Conservation (phyloP, 2,888 invertebrate genomes). For the Aethes cnicana region DNA sequence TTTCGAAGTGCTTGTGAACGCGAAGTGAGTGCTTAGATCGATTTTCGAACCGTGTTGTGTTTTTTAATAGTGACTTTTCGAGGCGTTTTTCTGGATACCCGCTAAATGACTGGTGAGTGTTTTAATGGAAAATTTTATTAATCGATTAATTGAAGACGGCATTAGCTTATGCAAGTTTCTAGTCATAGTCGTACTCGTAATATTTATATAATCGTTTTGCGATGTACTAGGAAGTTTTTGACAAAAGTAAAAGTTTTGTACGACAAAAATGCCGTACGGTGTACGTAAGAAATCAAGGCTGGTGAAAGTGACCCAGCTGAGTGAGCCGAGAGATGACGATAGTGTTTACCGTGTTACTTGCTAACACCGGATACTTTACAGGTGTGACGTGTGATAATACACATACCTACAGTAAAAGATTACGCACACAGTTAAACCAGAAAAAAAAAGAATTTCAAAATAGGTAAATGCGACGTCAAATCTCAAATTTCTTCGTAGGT, state of each 20-base stretch:
- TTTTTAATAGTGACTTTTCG: constrained; percentile 11
- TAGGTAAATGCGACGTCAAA: too few relatives aligned
- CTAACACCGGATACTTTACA: constrained; percentile 21
- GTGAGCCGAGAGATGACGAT: constrained; percentile 46
- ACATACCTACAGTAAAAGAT: too few relatives aligned
- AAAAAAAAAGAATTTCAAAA: too few relatives aligned
- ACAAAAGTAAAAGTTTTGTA: constrained; percentile 76
- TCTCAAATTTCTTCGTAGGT: too few relatives aligned
- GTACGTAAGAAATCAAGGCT: constrained; percentile 78
- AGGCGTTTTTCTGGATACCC: constrained; percentile 27
- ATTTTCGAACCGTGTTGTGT: constrained; percentile 14
- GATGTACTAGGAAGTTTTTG: constrained; percentile 37
- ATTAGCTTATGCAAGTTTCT: constrained; percentile 47
- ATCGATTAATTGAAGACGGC: constrained; percentile 23
- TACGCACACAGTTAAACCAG: too few relatives aligned
- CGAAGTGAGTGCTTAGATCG: too few relatives aligned
- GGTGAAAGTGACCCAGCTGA: constrained; percentile 76
- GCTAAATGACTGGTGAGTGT: constrained; percentile 25
- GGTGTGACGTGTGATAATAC: background rate
- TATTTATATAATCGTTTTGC: constrained; percentile 47
- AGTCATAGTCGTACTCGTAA: constrained; percentile 41
- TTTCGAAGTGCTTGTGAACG: constrained; percentile 47
- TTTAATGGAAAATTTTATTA: constrained; percentile 8
- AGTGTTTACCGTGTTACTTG: constrained; percentile 30
- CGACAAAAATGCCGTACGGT: constrained; percentile 58